Evolutionary conservation across 2,113 vertebrate species (phyloP).

Genomic region (Perccottus glenii): DNA sequence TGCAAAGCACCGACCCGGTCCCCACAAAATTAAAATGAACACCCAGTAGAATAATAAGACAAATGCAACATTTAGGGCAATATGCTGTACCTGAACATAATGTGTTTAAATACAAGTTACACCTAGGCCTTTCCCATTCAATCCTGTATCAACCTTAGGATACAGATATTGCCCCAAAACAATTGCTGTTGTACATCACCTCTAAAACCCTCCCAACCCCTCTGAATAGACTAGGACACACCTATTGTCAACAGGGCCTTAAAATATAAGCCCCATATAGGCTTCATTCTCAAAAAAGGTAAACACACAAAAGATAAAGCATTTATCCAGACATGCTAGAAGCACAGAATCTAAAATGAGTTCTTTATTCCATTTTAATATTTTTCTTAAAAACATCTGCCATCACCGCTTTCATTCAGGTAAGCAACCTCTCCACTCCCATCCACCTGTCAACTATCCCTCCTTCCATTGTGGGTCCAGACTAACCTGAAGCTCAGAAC

Average conservation of each 20-base stretch:
- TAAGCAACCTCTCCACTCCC: slow-evolving; percentile 71
- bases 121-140: background rate
- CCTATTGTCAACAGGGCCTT: slow-evolving; percentile 29
- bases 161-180: slow-evolving; percentile 33
- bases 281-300: slow-evolving; percentile 77
- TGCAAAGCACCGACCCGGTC: slow-evolving; percentile 57
- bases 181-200: slow-evolving; percentile 22
- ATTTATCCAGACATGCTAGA: slow-evolving; percentile 79
- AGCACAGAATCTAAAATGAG: slow-evolving; percentile 73
- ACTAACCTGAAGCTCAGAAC: slow-evolving; percentile 52
- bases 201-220: slow-evolving; percentile 45
- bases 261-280: slow-evolving; percentile 72
- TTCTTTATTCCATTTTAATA: slow-evolving; percentile 63
- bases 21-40: slow-evolving; percentile 51
- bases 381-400: slow-evolving; percentile 77
- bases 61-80: slow-evolving; percentile 42
- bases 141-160: background rate
- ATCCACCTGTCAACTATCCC: slow-evolving; percentile 34
- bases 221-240: slow-evolving; percentile 30
- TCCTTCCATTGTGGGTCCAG: slow-evolving; percentile 64
- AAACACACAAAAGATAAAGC: slow-evolving; percentile 75
- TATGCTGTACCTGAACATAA: background rate
- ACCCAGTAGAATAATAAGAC: slow-evolving; percentile 21
- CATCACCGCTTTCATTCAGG: slow-evolving; percentile 63
- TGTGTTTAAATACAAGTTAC: background rate